phyloP scores from a whole-genome alignment of 2,888 invertebrate genomes.

The Lordiphosa andalusiaca region DNA sequence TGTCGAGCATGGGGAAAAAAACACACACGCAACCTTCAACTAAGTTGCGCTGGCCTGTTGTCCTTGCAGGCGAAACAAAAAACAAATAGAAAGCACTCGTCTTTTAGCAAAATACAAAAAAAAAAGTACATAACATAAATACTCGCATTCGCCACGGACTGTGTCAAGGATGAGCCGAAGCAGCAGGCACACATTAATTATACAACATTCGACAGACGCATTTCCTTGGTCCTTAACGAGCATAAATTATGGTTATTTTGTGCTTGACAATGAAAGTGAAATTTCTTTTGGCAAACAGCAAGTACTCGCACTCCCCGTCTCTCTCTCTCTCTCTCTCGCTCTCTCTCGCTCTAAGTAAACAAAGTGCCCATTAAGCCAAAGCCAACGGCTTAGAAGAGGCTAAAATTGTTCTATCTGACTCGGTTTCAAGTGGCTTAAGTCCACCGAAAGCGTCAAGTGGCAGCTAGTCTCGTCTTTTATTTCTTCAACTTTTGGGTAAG shows the following conservation, averaged over 20 bases:
- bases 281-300: too few species aligned
- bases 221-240: constrained; percentile 19
- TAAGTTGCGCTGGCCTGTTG: constrained; percentile 26
- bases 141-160: constrained; percentile 41
- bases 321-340: too few species aligned
- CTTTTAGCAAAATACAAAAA: constrained; percentile 24
- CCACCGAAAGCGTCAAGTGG: constrained; percentile 1
- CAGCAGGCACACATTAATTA: constrained; percentile 53
- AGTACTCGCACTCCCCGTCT: too few species aligned
- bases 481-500: constrained; percentile 7
- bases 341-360: too few species aligned
- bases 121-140: neutral
- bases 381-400: too few species aligned
- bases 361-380: too few species aligned
- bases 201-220: constrained; percentile 42
- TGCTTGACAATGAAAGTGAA: constrained; percentile 40
- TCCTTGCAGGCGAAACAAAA: constrained; percentile 30
- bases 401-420: constrained; percentile 1
- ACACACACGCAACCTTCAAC: constrained; percentile 60
- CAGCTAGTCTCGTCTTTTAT: neutral
- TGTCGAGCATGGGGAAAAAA: constrained; percentile 58
- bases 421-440: too few species aligned
- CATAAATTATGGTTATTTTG: constrained; percentile 52
- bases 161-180: constrained; percentile 52
- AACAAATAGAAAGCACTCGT: constrained; percentile 54